phyloP scores from a whole-genome alignment of 2,113 vertebrate species.

The Tachysurus fulvidraco region DNA sequence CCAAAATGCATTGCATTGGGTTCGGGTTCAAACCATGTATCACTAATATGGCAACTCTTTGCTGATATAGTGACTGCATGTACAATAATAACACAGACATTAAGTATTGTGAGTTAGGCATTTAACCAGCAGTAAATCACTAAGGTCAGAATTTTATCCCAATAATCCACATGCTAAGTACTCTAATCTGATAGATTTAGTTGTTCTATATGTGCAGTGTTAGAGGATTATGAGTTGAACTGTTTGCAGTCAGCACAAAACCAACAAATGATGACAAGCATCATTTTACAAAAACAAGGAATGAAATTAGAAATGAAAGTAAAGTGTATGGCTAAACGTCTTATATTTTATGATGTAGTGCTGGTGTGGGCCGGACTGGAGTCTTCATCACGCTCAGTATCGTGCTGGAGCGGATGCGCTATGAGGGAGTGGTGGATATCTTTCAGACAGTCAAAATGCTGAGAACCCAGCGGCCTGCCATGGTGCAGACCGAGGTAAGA shows the following conservation, averaged over 20 bases:
- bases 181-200: background rate
- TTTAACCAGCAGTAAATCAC: background rate
- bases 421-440: conserved; percentile 96
- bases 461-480: conserved; percentile 94
- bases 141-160: no score
- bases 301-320: background rate
- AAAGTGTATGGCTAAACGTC: no score
- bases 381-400: conserved; percentile 98
- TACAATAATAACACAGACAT: background rate
- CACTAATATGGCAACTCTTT: background rate
- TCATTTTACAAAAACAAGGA: background rate
- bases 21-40: background rate
- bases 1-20: background rate
- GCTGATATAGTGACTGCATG: background rate
- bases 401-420: conserved; percentile 96
- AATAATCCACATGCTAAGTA: background rate
- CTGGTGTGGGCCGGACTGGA: conserved; percentile 91
- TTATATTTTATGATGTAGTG: conserved; percentile 67
- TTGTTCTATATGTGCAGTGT: background rate
- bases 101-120: background rate
- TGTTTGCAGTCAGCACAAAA: background rate
- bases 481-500: conserved; percentile 96
- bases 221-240: background rate
- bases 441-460: conserved; percentile 99
- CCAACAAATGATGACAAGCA: background rate